These are phyloP conservation scores for Xylota sylvarum DNA, from an alignment of 2,888 invertebrate genomes.

Conservation along the genomic window DNA sequence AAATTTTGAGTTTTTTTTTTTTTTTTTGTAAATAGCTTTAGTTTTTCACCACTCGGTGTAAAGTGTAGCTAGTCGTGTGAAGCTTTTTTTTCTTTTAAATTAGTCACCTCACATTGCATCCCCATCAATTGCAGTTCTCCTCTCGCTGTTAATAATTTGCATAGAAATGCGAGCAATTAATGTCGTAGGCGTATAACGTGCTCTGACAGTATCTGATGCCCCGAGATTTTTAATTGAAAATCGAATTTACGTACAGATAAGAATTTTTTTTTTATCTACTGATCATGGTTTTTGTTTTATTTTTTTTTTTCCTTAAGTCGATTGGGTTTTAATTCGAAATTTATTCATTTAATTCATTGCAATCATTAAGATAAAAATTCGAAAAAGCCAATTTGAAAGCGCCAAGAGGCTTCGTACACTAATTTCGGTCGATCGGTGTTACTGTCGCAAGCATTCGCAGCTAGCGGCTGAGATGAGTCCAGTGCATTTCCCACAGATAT, in stretches of 20 bases:
- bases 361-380: conserved; percentile 74
- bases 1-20: conserved; percentile 13
- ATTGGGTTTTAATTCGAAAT: conserved; percentile 72
- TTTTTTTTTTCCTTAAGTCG: conserved; percentile 38
- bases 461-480: conserved; percentile 11
- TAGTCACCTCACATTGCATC: conserved; percentile 37
- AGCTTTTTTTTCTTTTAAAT: conserved; percentile 22
- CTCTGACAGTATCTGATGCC: conserved; percentile 55
- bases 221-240: conserved; percentile 71
- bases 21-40: conserved; percentile 9
- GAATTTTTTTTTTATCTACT: conserved; percentile 40
- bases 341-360: conserved; percentile 76
- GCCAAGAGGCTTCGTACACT: conserved; percentile 50
- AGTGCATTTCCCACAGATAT: conserved; percentile 63
- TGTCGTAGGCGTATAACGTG: conserved; percentile 68
- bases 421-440: conserved; percentile 55
- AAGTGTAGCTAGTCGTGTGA: conserved; percentile 8
- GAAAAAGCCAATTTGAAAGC: conserved; percentile 55
- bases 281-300: conserved; percentile 48
- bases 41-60: conserved; percentile 8
- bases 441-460: conserved; percentile 32
- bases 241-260: conserved; percentile 67
- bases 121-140: not conserved
- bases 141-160: conserved; percentile 47
- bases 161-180: conserved; percentile 70